Base-by-base conservation (phyloP, 2,888 invertebrate species). In the Agriopis aurantiaria region DNA sequence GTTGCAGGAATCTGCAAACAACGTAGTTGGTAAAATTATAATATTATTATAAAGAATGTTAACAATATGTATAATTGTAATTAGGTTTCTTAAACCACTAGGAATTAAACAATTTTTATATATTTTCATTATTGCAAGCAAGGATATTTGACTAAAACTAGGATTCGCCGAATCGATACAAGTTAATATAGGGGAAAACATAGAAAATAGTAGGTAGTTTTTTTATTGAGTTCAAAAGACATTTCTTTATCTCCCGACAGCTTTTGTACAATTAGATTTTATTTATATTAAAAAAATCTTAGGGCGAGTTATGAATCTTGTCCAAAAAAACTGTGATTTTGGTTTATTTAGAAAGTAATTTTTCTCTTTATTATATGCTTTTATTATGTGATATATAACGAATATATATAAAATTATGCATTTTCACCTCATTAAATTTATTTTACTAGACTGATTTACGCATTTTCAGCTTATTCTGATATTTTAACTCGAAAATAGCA, bases 11-110 rank as follows among this genome's bases (percentile, higher is more conserved):
- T 78, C 81, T 80, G 82, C 78, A 77, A 78, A 75, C 73, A 78
- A 77, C 78, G 85, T 89, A 89, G 88, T 84, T 85, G 81, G 84
- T 87, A 86, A 83, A 89, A 65, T 89, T 89, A 87, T 88, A 87
- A 59, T 72, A 75, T 87, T 87, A 88, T 88, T 91, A 91, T 89
- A 86, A 88, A 88, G 87, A 88, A 91, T 90, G 91, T 91, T 93
- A 92, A 92, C 88, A 84, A 70, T 71, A 76, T 89, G 90, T 92
- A 88, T 91, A 87, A 90, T 75, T 75, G 74, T 92, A 92, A 90
- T 88, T 93, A 93, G 92, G 91, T 93, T 93, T 93, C 92, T 90
- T 92, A 92, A 85, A 91, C 92, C 89, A 87, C 83, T 93, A 93
- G 92, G 88, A 86, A 87, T 91, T 91, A 90, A 88, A 85, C 85